phyloP scores from a whole-genome alignment of 2,888 invertebrate genomes.

The Scrobipalpa atriplicella region DNA sequence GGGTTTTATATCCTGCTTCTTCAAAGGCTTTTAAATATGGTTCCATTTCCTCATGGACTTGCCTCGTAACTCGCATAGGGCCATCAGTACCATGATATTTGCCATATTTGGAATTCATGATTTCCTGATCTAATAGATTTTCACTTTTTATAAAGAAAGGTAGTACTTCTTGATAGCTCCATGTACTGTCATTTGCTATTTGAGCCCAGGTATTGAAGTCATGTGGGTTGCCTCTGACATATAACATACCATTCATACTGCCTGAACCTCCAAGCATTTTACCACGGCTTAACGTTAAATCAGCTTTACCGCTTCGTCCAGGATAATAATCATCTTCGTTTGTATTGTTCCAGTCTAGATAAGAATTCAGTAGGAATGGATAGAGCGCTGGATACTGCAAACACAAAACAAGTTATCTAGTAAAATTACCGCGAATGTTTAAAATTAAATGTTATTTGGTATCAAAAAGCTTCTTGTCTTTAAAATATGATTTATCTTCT shows the following conservation, averaged over 20 bases:
- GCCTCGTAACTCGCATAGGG: conserved; percentile 39
- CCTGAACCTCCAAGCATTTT: conserved; percentile 53
- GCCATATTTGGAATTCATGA: conserved; percentile 37
- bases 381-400: conserved; percentile 3
- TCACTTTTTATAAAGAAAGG: conserved; percentile 52
- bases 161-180: conserved; percentile 46
- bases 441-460: no score
- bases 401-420: neutral
- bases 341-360: conserved; percentile 13
- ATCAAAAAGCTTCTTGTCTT: no score
- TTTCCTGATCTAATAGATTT: conserved; percentile 37
- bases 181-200: conserved; percentile 40
- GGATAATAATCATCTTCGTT: neutral
- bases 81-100: conserved; percentile 42
- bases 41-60: conserved; percentile 32
- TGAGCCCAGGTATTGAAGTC: conserved; percentile 46
- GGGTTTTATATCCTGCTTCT: conserved; percentile 59
- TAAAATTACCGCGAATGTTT: no score
- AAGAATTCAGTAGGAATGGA: neutral
- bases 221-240: conserved; percentile 43
- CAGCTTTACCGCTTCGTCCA: neutral
- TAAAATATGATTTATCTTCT: no score
- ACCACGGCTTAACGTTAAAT: neutral
- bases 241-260: conserved; percentile 42
- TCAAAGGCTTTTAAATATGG: conserved; percentile 53